Evolutionary conservation across 1,140 invertebrate genomes (phyloP), one percentile per base, ranked within the genome.

Genomic region (Neodiprion lecontei): DNA sequence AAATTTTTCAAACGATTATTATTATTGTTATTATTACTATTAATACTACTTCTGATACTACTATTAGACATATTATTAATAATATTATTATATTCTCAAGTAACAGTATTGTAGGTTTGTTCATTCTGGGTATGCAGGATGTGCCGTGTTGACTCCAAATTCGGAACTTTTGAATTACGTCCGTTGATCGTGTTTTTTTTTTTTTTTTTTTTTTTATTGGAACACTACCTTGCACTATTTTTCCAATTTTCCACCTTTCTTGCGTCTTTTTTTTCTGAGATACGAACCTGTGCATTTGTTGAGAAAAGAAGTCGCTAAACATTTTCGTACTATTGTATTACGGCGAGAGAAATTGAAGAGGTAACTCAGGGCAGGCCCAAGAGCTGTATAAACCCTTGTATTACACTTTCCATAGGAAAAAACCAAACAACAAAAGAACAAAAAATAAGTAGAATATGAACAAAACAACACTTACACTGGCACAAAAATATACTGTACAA

Each of bases 21-120:
- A 40, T 40, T 40, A 40, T 40, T 40, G 28, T 40, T 40, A 40
- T 40, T 40, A 40, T 40, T 40, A 40, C 28, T 5, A 21, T 40
- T 40, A 40, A 2, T 40, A 40, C 28, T 40, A 40, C 28, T 40
- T 40, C 28, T 40, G 28, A 1, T 40, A 40, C 28, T 40, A 40
- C 28, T 40, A 40, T 5, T 40, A 40, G 28, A 40, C 28, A 40
- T 40, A 40, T 40, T 40, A 40, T 40, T 40, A 40, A 40, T 40
- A 40, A 40, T 40, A 40, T 40, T 40, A 40, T 61, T 17, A 17
- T 61, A 9, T 17, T 40, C 11, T 61, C 11, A 61, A 14, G 53
- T 9, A 61, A 61, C 53, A 61, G 53, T 61, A 61, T 61, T 61
- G 53, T 61, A 61, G 53, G 11, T 61, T 61, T 61, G 53, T 40